Evolutionary conservation across 2,797 vertebrate genomes (phyloP), one percentile per base, ranked within the genome.

Genomic region (Sphenodon punctatus): DNA sequence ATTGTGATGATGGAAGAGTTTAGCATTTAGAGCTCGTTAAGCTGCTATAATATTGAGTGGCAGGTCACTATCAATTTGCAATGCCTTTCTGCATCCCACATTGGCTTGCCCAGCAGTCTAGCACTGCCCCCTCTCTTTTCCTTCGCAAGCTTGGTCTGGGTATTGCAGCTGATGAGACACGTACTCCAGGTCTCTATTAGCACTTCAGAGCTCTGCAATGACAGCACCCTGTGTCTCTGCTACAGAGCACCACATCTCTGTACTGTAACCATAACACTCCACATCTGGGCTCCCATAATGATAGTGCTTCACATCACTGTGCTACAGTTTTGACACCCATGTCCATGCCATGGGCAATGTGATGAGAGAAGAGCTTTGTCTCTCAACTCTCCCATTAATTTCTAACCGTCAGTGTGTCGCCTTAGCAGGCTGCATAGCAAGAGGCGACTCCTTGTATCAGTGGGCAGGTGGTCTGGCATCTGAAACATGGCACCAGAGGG

Each of bases 21-120:
- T 55, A 90, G 89, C 89, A 90, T 91, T 94, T 90, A 83, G 88
- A 87, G 86, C 85, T 92, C 92, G 72, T 92, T 88, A 92, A 85
- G 80, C 77, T 77, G 83, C 56, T 41, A 27, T 0, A 2, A 84
- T 60, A 76, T 1, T 0, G 2, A 85, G 81, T 25, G 0, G 75
- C 7, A 1, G 82, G 71, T 56, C 4, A 0, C 78, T 79, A 60
- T 17, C 65, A 0, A 7, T 60, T 70, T 81, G 71, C 80, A 4
- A 8, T 17, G 56, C 85, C 4, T 1, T 20, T 1, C 70, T 5
- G 0, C 10, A 1, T 55, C 65, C 61, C 38, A 0, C 67, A 45
- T 39, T 74, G 5, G 2, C 59, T 70, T 22, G 67, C 80, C 9
- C 0, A 38, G 43, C 45, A 36, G 34, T 68, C 68, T 49, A 12